These are phyloP conservation scores for Melanaphis sacchari DNA, from an alignment of 1,140 invertebrate genomes.

Conservation along the genomic window DNA sequence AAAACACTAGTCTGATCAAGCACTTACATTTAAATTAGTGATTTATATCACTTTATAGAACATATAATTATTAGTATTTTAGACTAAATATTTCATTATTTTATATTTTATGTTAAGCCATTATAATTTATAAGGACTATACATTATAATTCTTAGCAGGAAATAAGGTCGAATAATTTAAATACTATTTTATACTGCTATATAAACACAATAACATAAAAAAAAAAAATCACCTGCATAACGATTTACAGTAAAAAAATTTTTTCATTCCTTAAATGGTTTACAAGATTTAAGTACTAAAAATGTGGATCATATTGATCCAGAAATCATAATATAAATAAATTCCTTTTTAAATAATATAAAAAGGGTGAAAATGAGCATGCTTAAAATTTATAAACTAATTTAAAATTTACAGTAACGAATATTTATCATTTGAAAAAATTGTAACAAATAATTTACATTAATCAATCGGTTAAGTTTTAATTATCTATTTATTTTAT, in stretches of 20 bases:
- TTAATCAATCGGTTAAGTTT: background rate
- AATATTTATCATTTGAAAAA: background rate
- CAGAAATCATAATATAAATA: too few relatives aligned
- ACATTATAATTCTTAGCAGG: background rate
- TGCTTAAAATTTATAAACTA: background rate
- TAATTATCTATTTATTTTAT: background rate
- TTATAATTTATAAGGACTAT: background rate
- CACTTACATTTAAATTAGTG: background rate
- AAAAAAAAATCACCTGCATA: background rate
- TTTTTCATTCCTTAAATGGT: background rate
- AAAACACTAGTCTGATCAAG: too few relatives aligned
- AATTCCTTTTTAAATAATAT: too few relatives aligned
- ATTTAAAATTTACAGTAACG: background rate
- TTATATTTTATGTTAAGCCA: background rate
- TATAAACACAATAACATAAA: background rate
- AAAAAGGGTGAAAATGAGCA: background rate
- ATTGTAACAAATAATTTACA: background rate
- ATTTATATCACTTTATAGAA: background rate
- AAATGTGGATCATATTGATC: background rate
- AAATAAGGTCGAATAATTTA: background rate
- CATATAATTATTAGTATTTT: background rate
- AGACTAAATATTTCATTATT: background rate
- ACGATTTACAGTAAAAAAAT: background rate
- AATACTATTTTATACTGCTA: background rate
- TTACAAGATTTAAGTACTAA: background rate